A percentile compares a stretch with the other conserved stretches of the same genome.
These are phyloP conservation scores for Microtus agrestis DNA, from an alignment of 2,797 vertebrate genomes.

Conservation along the genomic window DNA sequence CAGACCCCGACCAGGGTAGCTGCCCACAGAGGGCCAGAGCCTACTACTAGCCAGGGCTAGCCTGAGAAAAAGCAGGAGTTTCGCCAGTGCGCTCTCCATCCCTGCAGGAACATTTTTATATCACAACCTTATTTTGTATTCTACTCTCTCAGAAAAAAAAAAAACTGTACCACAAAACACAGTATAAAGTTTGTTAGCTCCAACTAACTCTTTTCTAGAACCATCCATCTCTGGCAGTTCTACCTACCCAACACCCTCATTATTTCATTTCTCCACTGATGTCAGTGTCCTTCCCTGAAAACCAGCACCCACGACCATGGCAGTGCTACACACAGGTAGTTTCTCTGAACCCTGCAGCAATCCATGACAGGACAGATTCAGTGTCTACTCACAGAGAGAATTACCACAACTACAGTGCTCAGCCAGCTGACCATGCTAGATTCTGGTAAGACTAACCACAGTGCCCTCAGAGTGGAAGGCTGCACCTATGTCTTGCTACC, in stretches of 20 bases:
- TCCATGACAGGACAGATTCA: background rate
- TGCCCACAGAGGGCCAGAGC: no score
- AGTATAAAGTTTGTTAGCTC: background rate
- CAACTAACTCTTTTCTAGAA: background rate
- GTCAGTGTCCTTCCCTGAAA: background rate
- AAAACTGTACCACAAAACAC: background rate
- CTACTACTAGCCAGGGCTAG: fast-evolving
- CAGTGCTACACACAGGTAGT: background rate
- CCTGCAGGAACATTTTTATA: no score
- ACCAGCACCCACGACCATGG: background rate
- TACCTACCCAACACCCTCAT: background rate
- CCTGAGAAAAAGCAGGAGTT: background rate
- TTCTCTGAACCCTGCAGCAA: background rate
- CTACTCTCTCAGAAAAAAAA: background rate
- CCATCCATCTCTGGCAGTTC: background rate
- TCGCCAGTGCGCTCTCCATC: background rate
- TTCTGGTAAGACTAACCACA: background rate
- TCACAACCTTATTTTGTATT: background rate
- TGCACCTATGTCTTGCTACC: background rate
- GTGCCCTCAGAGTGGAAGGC: background rate
- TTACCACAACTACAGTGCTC: no score
- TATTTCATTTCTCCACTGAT: background rate
- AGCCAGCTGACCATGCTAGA: background rate
- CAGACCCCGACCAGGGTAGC: fast-evolving
- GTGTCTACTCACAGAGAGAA: background rate